These are phyloP conservation scores for Luperina testacea DNA, from an alignment of 2,888 invertebrate genomes.

Conservation along the genomic window DNA sequence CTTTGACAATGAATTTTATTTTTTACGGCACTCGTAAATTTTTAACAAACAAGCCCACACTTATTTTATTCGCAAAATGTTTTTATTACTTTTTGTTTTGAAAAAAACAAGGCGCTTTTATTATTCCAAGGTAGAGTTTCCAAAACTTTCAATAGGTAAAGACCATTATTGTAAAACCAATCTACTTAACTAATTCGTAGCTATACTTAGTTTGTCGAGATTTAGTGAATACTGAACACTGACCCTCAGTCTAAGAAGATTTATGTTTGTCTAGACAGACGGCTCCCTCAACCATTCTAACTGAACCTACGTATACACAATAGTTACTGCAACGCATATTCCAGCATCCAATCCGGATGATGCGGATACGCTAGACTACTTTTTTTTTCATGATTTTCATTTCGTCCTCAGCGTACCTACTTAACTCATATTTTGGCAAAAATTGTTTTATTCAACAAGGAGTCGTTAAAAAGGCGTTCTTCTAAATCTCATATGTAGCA, in stretches of 20 bases:
- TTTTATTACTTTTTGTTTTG: slow-evolving; percentile 27
- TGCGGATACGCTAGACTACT: not conserved
- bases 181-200: slow-evolving; percentile 64
- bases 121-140: slow-evolving; percentile 2
- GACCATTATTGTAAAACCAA: slow-evolving; percentile 17
- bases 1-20: slow-evolving; percentile 45
- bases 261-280: slow-evolving; percentile 75
- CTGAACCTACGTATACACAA: slow-evolving; percentile 45
- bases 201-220: slow-evolving; percentile 67
- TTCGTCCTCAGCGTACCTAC: not conserved
- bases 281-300: slow-evolving; percentile 66
- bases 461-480: not conserved
- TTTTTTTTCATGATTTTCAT: not conserved
- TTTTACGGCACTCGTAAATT: slow-evolving; percentile 48
- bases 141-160: slow-evolving; percentile 16
- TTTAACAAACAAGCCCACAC: slow-evolving; percentile 52
- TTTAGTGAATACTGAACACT: slow-evolving; percentile 74
- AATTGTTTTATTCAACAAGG: too few relatives aligned
- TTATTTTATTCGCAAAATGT: slow-evolving; percentile 61
- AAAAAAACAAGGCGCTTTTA: slow-evolving; percentile 29
- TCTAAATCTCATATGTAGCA: too few relatives aligned
- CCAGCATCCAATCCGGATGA: slow-evolving; percentile 35
- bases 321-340: slow-evolving; percentile 51
- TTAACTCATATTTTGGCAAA: not conserved
- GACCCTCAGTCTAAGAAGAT: slow-evolving; percentile 75